A percentile compares a stretch with the other conserved stretches of the same genome.
Evolutionary conservation across 2,888 invertebrate species (phyloP).

Genomic region (Biston stratarius): DNA sequence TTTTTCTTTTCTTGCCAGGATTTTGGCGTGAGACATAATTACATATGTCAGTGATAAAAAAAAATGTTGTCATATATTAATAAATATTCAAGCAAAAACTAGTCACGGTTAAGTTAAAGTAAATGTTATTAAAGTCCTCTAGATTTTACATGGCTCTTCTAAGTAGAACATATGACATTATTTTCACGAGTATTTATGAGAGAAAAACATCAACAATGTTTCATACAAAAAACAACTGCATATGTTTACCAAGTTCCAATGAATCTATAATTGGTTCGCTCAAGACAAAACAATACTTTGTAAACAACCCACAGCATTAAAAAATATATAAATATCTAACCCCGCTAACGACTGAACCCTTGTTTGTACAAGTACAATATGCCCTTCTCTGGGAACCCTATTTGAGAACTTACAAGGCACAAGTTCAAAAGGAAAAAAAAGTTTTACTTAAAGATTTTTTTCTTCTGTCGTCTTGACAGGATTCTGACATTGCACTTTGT

Average conservation of each 20-base stretch:
- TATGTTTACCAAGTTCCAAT: conserved; percentile 22
- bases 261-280: conserved; percentile 31
- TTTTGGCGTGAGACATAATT: too few relatives aligned
- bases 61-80: too few relatives aligned
- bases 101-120: too few relatives aligned
- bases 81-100: too few relatives aligned
- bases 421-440: neutral
- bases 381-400: conserved; percentile 11
- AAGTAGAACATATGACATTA: too few relatives aligned
- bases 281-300: conserved; percentile 53
- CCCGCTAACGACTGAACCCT: conserved; percentile 63
- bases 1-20: too few relatives aligned
- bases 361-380: conserved; percentile 63
- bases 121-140: too few relatives aligned
- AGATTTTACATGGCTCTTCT: too few relatives aligned
- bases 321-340: conserved; percentile 50
- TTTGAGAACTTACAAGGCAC: conserved; percentile 1
- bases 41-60: too few relatives aligned
- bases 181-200: too few relatives aligned
- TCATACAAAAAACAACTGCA: neutral
- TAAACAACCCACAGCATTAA: conserved; percentile 49
- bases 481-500: too few relatives aligned
- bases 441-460: neutral
- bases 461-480: too few relatives aligned
- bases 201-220: neutral